phyloP scores from a whole-genome alignment of 2,888 invertebrate species.

The Pandemis corylana region DNA sequence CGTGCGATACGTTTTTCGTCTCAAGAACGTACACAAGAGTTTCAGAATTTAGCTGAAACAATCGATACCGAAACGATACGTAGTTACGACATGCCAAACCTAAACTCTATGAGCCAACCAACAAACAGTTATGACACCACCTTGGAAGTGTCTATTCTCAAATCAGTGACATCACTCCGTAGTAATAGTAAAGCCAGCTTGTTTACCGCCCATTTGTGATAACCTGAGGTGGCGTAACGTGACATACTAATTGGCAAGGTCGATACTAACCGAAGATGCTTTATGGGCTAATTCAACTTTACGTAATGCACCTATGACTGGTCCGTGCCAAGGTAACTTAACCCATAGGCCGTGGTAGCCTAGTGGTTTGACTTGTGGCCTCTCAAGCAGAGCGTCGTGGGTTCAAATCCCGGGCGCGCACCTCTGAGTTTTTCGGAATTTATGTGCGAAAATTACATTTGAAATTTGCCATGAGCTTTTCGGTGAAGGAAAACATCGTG shows the following conservation, averaged over 20 bases:
- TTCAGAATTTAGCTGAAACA: no score
- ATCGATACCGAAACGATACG: background rate
- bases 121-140: conserved; percentile 9
- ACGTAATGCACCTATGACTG: conserved; percentile 3
- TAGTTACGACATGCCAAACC: background rate
- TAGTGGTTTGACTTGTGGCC: no score
- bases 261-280: conserved; percentile 26
- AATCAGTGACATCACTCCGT: conserved; percentile 35
- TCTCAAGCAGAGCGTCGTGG: no score
- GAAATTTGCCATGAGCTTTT: no score
- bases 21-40: no score
- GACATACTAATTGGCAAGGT: conserved; percentile 37
- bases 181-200: conserved; percentile 23
- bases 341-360: no score
- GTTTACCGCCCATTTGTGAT: conserved; percentile 30
- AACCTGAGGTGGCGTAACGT: conserved; percentile 33
- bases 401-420: no score
- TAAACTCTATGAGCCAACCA: background rate
- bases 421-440: no score
- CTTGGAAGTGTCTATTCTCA: conserved; percentile 26
- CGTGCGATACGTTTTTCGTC: no score
- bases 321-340: conserved; percentile 4
- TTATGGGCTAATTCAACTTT: conserved; percentile 34
- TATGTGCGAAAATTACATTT: no score
- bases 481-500: no score